Conservation (phyloP, 2,113 vertebrate species). For the Ammodytes dubius region DNA sequence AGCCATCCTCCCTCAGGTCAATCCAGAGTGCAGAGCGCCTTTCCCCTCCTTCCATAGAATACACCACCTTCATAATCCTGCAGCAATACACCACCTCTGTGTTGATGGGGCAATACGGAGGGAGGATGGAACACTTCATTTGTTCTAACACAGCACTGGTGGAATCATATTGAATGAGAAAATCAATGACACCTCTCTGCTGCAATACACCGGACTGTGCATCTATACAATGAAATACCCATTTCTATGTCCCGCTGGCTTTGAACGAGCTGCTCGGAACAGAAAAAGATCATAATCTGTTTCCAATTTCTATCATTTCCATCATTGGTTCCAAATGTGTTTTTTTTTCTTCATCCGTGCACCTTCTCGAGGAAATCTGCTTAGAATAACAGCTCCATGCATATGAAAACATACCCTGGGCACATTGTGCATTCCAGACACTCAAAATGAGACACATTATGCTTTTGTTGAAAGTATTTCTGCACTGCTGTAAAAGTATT, state of each 20-base stretch:
- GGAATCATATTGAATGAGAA: slow-evolving; percentile 33
- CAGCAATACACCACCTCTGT: slow-evolving; percentile 28
- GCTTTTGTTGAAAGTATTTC: slow-evolving; percentile 61
- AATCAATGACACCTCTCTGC: slow-evolving; percentile 46
- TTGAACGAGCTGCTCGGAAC: slow-evolving; percentile 32
- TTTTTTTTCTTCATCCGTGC: slow-evolving; percentile 27
- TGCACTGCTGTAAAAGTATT: slow-evolving; percentile 41
- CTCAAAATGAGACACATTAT: slow-evolving; percentile 62
- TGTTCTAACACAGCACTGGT: slow-evolving; percentile 24
- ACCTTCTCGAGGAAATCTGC: slow-evolving; percentile 57
- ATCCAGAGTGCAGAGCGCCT: slow-evolving; percentile 44
- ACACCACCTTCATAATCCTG: slow-evolving; percentile 28
- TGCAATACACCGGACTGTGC: neutral
- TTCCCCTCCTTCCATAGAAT: slow-evolving; percentile 30
- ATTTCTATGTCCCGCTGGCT: slow-evolving; percentile 37
- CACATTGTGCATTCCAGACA: slow-evolving; percentile 66
- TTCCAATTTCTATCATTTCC: slow-evolving; percentile 72
- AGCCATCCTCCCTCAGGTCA: slow-evolving; percentile 55
- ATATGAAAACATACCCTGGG: slow-evolving; percentile 67
- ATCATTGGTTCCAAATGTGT: slow-evolving; percentile 52
- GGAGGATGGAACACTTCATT: slow-evolving; percentile 17
- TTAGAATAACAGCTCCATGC: slow-evolving; percentile 64
- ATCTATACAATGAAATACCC: slow-evolving; percentile 37
- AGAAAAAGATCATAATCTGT: slow-evolving; percentile 58
- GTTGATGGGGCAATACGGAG: slow-evolving; percentile 1